Base-by-base conservation (phyloP, 2,113 vertebrate species). In the Galbula dea region DNA sequence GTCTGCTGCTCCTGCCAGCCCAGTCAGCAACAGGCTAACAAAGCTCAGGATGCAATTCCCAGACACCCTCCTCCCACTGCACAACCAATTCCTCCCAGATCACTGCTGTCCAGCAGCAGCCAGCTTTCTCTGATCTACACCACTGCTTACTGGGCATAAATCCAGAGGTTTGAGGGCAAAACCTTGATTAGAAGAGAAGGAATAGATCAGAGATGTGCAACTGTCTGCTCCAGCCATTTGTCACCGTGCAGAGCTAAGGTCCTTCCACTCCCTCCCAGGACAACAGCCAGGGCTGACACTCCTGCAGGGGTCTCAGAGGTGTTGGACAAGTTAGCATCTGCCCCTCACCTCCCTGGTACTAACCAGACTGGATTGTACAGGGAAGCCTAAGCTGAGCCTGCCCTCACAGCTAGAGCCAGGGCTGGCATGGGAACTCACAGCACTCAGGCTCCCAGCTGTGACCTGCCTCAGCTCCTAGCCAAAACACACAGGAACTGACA, bases 341-440 rank as follows among this genome's bases (percentile, higher is more conserved):
- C 41, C 74, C 29, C 46, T 30, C n/a, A 45, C 9, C 58, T 12
- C 23, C 52, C 5, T 1, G 2, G n/a, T 12, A 30, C 29, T 36
- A 17, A 22, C 34, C 37, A 30, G 0, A 2, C n/a, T 13, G 58
- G 32, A 17, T 14, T 37, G 34, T 34, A 73, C n/a, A 26, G 5
- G 36, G 10, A 30, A 30, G 71, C 4, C 2, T 10, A 24, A 66
- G 48, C 66, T 3, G 6, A n/a, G 55, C 52, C 48, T n/a, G 30
- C 72, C 37, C 30, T 23, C 11, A 20, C 6, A 2, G 5, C 71
- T 15, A 5, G 29, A 1, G 37, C 58, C 19, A 2, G 2, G 34
- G 9, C 4, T 8, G 15, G 37, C 30, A 6, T 6, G 43, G 43
- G 9, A 27, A 2, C 20, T 1, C 3, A 0, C 29, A 9, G 8